These are phyloP conservation scores for Conomelus anceps DNA, from an alignment of 2,888 invertebrate species.

Conservation along the genomic window DNA sequence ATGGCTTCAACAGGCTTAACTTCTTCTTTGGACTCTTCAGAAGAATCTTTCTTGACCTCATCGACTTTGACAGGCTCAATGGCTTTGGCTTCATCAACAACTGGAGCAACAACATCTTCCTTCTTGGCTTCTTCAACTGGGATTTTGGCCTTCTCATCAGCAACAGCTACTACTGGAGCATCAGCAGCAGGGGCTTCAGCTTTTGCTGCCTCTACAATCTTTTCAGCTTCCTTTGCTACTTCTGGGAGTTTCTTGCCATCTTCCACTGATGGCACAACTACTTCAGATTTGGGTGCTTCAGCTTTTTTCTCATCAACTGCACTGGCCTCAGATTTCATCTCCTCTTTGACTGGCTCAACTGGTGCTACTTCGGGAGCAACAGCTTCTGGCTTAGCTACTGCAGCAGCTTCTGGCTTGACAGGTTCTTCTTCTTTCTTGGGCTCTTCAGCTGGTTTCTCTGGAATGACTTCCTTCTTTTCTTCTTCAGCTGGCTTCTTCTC, in stretches of 20 bases:
- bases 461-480: constrained; percentile 27
- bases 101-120: constrained; percentile 23
- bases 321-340: constrained; percentile 24
- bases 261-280: constrained; percentile 24
- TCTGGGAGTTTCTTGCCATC: constrained; percentile 26
- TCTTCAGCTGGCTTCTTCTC: constrained; percentile 26
- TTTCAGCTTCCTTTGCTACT: constrained; percentile 27
- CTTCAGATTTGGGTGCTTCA: constrained; percentile 27
- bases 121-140: constrained; percentile 16
- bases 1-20: constrained; percentile 35
- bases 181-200: constrained; percentile 29
- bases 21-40: constrained; percentile 32
- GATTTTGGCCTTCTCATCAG: constrained; percentile 31
- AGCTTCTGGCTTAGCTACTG: constrained; percentile 32
- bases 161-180: constrained; percentile 24
- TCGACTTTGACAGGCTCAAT: constrained; percentile 31
- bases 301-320: constrained; percentile 22
- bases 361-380: constrained; percentile 7
- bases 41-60: constrained; percentile 33
- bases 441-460: constrained; percentile 21
- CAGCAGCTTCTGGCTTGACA: constrained; percentile 22
- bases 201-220: constrained; percentile 31
- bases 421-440: constrained; percentile 18
- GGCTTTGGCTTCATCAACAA: constrained; percentile 20
- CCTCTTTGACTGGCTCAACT: constrained; percentile 24